phyloP scores from a whole-genome alignment of 2,113 vertebrate genomes.

The Panthera uncia region DNA sequence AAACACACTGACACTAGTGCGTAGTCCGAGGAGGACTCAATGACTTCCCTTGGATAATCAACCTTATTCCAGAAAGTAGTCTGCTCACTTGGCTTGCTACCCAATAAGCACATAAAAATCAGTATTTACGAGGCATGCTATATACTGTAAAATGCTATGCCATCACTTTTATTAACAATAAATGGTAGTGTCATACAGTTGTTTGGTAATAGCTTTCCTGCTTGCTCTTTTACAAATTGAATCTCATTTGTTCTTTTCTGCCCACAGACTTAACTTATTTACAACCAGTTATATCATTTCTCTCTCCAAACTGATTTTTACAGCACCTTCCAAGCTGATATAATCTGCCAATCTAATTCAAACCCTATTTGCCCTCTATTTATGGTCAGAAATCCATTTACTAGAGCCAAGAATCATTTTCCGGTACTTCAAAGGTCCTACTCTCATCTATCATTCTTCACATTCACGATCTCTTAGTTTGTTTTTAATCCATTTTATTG shows the following conservation, averaged over 20 bases:
- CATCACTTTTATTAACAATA: constrained; percentile 55
- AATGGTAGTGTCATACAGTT: not conserved
- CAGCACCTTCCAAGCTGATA: constrained; percentile 45
- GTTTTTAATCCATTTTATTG: constrained; percentile 62
- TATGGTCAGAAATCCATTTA: constrained; percentile 51
- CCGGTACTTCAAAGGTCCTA: constrained; percentile 20
- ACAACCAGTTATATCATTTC: constrained; percentile 50
- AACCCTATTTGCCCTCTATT: constrained; percentile 35
- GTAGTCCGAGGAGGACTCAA: constrained; percentile 21
- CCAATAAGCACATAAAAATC: constrained; percentile 54
- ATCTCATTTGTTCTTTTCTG: constrained; percentile 61
- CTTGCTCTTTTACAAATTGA: constrained; percentile 53
- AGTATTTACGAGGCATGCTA: constrained; percentile 35
- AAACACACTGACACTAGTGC: not conserved
- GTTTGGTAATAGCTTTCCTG: constrained; percentile 48
- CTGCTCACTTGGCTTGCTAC: constrained; percentile 29
- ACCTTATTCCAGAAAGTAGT: constrained; percentile 40
- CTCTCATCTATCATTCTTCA: constrained; percentile 53
- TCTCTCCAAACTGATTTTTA: constrained; percentile 47
- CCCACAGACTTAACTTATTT: constrained; percentile 57
- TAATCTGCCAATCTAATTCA: constrained; percentile 63
- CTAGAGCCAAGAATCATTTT: constrained; percentile 49
- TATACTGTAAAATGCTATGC: constrained; percentile 16
- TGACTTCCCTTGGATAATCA: constrained; percentile 47
- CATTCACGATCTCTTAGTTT: constrained; percentile 65